A percentile compares a stretch with the other conserved stretches of the same genome.
Evolutionary conservation across 2,888 invertebrate genomes (phyloP).

Genomic region (Micropterix aruncella): DNA sequence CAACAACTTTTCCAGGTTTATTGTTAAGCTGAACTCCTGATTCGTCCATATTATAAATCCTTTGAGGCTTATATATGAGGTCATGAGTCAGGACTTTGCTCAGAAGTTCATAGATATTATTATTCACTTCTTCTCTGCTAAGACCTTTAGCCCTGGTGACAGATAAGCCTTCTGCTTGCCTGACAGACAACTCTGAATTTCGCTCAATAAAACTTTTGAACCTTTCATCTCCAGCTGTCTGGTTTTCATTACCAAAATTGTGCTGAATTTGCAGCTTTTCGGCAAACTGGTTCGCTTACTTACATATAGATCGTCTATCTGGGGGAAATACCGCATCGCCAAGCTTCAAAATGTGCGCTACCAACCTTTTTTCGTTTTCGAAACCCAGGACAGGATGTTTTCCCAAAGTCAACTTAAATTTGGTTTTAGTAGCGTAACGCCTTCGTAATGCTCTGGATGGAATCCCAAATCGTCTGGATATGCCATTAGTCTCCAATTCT

Average conservation of each 20-base stretch:
- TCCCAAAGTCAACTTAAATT: no score
- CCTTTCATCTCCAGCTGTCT: conserved; percentile 15
- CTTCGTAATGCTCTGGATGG: no score
- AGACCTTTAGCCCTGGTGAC: conserved; percentile 14
- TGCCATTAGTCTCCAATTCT: no score
- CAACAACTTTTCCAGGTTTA: no score
- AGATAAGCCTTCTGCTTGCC: conserved; percentile 17
- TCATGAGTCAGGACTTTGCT: conserved; percentile 9
- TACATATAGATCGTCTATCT: conserved; percentile 12
- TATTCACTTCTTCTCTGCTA: conserved; percentile 14
- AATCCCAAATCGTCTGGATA: no score
- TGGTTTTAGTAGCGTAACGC: no score
- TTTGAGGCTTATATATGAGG: no score
- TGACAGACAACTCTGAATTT: conserved; percentile 12
- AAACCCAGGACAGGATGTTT: no score
- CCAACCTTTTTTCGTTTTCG: no score
- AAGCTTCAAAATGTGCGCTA: no score
- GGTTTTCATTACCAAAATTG: conserved; percentile 14
- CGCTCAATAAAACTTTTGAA: conserved; percentile 12
- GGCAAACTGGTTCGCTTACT: conserved; percentile 15
- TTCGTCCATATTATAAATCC: no score
- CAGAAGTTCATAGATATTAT: conserved; percentile 14
- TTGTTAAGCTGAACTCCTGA: no score
- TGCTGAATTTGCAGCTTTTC: conserved; percentile 13
- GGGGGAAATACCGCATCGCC: conserved; percentile 13